Percentiles rank a stretch among this genome's conserved stretches.
Evolutionary conservation across 2,797 vertebrate species (phyloP).

Genomic region (Chromobotia macracanthus): DNA sequence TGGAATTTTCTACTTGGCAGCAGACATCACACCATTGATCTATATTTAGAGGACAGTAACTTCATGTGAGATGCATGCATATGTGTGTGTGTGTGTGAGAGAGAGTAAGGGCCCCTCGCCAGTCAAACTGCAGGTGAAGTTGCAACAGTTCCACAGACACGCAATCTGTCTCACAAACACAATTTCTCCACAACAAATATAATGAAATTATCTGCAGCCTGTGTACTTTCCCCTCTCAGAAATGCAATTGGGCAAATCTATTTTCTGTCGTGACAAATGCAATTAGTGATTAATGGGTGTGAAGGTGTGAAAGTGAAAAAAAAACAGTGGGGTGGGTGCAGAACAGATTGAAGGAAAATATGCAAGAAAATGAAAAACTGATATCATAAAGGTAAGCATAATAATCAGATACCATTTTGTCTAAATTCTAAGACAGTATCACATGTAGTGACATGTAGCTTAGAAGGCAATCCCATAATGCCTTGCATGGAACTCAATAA

Average conservation of each 20-base stretch:
- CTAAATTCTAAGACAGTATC: not conserved
- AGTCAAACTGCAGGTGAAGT: constrained; percentile 16
- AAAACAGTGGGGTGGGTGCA: constrained; percentile 3
- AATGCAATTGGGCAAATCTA: constrained; percentile 61
- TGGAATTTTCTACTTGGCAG: constrained; percentile 35
- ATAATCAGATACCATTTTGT: not conserved
- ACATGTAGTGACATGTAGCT: not conserved
- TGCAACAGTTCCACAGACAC: constrained; percentile 15
- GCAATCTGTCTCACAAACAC: constrained; percentile 43
- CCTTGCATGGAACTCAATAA: not conserved
- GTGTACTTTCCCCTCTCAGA: constrained; percentile 58
- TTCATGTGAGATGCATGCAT: not conserved
- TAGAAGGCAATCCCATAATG: not conserved
- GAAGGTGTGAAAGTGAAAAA: constrained; percentile 43
- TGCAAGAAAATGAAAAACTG: constrained; percentile 1
- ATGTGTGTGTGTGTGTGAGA: not conserved
- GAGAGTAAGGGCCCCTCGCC: not conserved
- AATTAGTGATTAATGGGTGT: constrained; percentile 66
- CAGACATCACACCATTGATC: constrained; percentile 41
- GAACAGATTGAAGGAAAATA: not conserved
- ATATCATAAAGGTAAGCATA: not conserved
- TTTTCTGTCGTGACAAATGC: constrained; percentile 65
- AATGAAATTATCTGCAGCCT: constrained; percentile 66
- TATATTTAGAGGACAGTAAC: constrained; percentile 47
- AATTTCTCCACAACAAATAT: constrained; percentile 63